Evolutionary conservation across 2,888 invertebrate genomes (phyloP).

Genomic region (Nephrotoma guestfalica): DNA sequence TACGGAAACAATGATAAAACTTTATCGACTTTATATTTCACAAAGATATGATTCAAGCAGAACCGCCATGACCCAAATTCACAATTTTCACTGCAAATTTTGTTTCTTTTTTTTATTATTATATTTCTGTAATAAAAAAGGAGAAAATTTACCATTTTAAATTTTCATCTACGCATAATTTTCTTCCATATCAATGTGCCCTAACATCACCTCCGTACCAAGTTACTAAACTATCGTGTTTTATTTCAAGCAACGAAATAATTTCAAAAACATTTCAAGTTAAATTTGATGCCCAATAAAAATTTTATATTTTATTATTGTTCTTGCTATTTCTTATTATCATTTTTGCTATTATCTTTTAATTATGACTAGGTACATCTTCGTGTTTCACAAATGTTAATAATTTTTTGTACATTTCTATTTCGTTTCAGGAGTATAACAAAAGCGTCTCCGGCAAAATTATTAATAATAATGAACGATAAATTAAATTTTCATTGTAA

Average conservation of each 20-base stretch:
- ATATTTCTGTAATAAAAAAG: neutral
- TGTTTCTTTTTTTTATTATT: neutral
- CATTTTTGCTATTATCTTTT: too few relatives aligned
- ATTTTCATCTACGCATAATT: neutral
- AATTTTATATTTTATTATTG: too few relatives aligned
- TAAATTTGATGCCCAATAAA: neutral
- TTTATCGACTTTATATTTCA: neutral
- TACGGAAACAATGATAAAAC: neutral
- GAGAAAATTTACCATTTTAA: neutral
- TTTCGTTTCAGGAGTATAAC: neutral
- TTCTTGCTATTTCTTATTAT: too few relatives aligned
- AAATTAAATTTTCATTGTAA: neutral
- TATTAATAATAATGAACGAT: neutral
- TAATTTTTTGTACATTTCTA: neutral
- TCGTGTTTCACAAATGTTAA: too few relatives aligned
- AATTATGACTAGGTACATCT: too few relatives aligned
- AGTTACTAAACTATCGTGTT: neutral
- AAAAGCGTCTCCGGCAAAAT: neutral
- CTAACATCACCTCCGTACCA: neutral
- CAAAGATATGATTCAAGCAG: neutral
- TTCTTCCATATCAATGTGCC: neutral
- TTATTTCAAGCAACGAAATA: neutral
- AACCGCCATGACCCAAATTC: neutral
- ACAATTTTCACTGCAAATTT: neutral
- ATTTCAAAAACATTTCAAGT: neutral